A percentile compares a stretch with the other conserved stretches of the same genome.
These are phyloP conservation scores for Volucella inflata DNA, from an alignment of 2,888 invertebrate genomes.

Conservation along the genomic window DNA sequence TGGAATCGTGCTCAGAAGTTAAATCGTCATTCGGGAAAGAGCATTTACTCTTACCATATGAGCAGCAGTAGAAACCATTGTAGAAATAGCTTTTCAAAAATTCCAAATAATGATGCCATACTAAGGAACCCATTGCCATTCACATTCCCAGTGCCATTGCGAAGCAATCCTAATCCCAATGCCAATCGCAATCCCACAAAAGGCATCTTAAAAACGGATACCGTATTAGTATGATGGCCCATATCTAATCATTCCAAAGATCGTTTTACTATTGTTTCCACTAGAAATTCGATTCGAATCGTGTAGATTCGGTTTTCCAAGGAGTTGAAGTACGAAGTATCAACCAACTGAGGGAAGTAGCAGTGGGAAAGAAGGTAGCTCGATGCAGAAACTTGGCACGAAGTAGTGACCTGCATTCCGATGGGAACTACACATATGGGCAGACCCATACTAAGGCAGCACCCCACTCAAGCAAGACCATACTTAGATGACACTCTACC, in stretches of 20 bases:
- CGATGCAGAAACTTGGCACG: constrained; percentile 44
- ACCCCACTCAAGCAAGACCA: no score
- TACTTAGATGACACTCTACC: no score
- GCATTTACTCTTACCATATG: no score
- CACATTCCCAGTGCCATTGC: not conserved
- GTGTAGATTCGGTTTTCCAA: constrained; percentile 51
- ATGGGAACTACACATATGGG: constrained; percentile 14
- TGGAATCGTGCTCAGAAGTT: constrained; percentile 55
- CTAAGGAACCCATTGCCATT: not conserved
- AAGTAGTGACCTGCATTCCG: constrained; percentile 49
- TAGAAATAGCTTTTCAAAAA: constrained; percentile 30
- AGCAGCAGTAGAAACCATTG: not conserved
- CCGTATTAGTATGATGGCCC: constrained; percentile 63
- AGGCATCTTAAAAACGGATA: constrained; percentile 48
- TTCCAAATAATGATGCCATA: constrained; percentile 47
- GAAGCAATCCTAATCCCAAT: no score
- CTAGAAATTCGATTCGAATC: constrained; percentile 61
- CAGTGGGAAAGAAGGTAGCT: not conserved
- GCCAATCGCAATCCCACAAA: not conserved
- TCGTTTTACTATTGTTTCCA: constrained; percentile 69
- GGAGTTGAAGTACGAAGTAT: constrained; percentile 2
- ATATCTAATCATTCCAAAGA: constrained; percentile 58
- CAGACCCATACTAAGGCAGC: not conserved
- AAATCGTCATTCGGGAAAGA: constrained; percentile 9
- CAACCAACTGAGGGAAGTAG: not conserved